Conservation (phyloP, 2,888 invertebrate species). For the Aleiodes testaceus region DNA sequence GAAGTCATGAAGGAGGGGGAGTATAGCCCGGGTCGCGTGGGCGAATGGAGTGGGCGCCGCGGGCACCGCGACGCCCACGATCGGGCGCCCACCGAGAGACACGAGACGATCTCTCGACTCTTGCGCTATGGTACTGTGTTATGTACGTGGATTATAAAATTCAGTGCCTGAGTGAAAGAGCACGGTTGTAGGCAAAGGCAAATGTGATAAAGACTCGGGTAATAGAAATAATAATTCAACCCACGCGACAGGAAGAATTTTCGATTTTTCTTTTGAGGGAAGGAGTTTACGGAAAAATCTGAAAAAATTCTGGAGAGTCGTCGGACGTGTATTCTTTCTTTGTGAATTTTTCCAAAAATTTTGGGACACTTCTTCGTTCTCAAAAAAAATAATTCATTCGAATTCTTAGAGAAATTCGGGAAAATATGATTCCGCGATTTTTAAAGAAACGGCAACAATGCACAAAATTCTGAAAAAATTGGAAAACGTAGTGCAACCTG, state of each 20-base stretch:
- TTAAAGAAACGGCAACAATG: no score
- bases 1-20: not conserved
- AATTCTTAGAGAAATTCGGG: no score
- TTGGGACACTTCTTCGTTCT: no score
- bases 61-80: slow-evolving; percentile 60
- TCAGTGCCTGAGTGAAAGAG: not conserved
- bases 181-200: slow-evolving; percentile 7
- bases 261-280: no score
- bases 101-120: slow-evolving; percentile 1
- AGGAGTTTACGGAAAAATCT: no score
- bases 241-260: no score
- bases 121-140: not conserved
- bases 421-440: not conserved
- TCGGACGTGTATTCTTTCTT: no score
- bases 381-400: no score
- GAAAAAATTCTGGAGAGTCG: no score
- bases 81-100: slow-evolving; percentile 57
- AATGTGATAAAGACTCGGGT: slow-evolving; percentile 16
- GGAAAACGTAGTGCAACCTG: no score
- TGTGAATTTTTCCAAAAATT: no score
- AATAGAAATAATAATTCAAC: slow-evolving; percentile 27
- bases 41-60: slow-evolving; percentile 61
- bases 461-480: no score
- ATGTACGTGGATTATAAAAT: slow-evolving; percentile 6
- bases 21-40: slow-evolving; percentile 45